Evolutionary conservation across 2,113 vertebrate genomes (phyloP).

Genomic region (Speoplatyrhinus poulsoni): DNA sequence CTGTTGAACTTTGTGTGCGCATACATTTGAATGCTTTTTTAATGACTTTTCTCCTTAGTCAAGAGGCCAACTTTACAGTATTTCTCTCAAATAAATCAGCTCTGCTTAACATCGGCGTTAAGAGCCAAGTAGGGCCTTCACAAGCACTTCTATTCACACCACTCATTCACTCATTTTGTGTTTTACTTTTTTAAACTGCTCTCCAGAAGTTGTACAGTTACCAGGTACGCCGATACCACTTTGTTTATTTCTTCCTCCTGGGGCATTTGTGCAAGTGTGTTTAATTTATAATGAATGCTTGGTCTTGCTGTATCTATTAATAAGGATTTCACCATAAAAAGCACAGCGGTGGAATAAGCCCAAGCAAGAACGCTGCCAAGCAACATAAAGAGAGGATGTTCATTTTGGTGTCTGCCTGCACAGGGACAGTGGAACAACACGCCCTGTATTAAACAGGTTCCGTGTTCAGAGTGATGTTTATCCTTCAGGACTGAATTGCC

Average conservation of each 20-base stretch:
- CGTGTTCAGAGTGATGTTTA: not conserved
- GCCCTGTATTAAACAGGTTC: not conserved
- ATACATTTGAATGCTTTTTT: constrained; percentile 20
- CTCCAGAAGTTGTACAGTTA: constrained; percentile 25
- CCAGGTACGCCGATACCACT: constrained; percentile 20
- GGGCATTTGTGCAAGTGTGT: not conserved
- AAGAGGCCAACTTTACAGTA: constrained; percentile 24
- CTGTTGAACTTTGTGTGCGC: not conserved
- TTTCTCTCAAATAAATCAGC: constrained; percentile 29
- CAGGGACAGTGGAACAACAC: constrained; percentile 3
- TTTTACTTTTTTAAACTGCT: constrained; percentile 35
- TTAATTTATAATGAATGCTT: constrained; percentile 5
- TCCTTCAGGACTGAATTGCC: not conserved
- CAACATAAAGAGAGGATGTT: not conserved
- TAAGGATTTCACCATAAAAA: constrained; percentile 4
- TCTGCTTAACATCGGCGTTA: constrained; percentile 32
- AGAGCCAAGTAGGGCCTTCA: constrained; percentile 38
- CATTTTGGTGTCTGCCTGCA: not conserved
- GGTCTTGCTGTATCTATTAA: no score
- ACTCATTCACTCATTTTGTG: constrained; percentile 42
- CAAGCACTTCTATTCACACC: constrained; percentile 40
- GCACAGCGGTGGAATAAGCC: not conserved
- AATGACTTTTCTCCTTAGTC: constrained; percentile 26
- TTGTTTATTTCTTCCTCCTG: constrained; percentile 11
- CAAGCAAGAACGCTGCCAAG: not conserved